Base-by-base conservation (phyloP, 2,888 invertebrate genomes). In the Phorcus lineatus region DNA sequence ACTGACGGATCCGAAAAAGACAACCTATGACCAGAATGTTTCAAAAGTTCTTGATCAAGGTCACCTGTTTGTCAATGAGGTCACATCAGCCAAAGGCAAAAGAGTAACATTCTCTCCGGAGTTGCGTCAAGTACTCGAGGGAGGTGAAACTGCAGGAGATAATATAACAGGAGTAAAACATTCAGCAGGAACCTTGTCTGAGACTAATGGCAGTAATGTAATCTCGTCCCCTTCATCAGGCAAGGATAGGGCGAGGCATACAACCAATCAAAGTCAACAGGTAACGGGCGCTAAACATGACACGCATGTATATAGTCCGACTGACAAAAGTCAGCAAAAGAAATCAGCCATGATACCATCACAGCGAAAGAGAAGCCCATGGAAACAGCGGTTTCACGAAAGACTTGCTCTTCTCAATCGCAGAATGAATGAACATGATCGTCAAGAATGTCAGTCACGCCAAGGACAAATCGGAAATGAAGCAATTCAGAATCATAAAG, bases 31-130 rank as follows among this genome's bases (percentile, higher is more conserved):
- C 22, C 62, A 62, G n/a, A n/a, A n/a, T n/a, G n/a, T n/a, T n/a
- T n/a, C n/a, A n/a, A n/a, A n/a, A n/a, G n/a, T n/a, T n/a, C n/a
- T n/a, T n/a, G n/a, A n/a, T 24, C 16, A 24, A 28, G 62, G 13
- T 22, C 28, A 62, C 0, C 13, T 28, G 47, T 47, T 57, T n/a
- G 24, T 19, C 57, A 24, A 57, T 57, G 24, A 24, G 19, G 13
- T 57, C 22, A 22, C 70, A 70, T 36, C 36, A 16, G 28, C 70
- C 7, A 70, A 17, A 36, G 11, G n/a, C 16, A 70, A 70, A 36
- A 40, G 31, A 19, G 70, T 70, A 13, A 70, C 70, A 36, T 70
- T 70, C 40, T 31, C 70, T 70, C 70, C 70, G 19, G 70, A 70
- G 24, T 28, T 62, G 17, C 16, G 62, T 24, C 28, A 28, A 17